Base-by-base conservation (phyloP, 2,888 invertebrate genomes). In the Volucella bombylans region DNA sequence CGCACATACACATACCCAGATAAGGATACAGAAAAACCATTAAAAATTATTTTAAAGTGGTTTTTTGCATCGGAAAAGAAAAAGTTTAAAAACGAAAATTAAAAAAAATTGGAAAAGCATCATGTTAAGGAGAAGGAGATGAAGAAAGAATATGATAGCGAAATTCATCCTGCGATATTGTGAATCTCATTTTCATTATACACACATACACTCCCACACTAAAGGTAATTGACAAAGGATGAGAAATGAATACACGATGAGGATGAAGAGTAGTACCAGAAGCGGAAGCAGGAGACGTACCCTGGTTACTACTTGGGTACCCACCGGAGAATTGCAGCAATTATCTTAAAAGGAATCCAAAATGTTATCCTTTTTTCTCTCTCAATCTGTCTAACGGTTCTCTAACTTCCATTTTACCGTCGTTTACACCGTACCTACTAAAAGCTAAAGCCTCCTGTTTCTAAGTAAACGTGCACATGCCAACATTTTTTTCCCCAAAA, bases 311-410 rank as follows among this genome's bases (percentile, higher is more conserved):
- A 45, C 65, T 65, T 23, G 59, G 47, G 49, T 69, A 61, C 71
- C 76, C 80, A 80, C 55, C 50, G 43, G 83, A 80, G 80, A 80
- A 71, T 80, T 76, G 67, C 71, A 68, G 83, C 83, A 85, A 85
- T 85, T 85, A 85, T 85, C 80, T 71, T 85, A 85, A 85, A 85
- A 85, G 83, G 74, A 74, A 79, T 74, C 69, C 79, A 50, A 69
- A 85, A 45, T 71, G 71, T 31, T 62, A 74, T 76, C 54, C 59
- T 55, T 59, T 61, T 45, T 57, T 15, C 10, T 1, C 18, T 11
- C 9, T 47, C 4, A 39, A 8, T 43, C 64, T n/a, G 12, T 15
- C 31, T 31, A 6, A 31, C 14, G 43, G n/a, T 59, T 15, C 10
- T 12, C 18, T 38, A 8, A 6, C 8, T 14, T 15, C 31, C 49